Evolutionary conservation across 2,888 invertebrate genomes (phyloP), one percentile per base, ranked within the genome.

Genomic region (Lithosia quadra): DNA sequence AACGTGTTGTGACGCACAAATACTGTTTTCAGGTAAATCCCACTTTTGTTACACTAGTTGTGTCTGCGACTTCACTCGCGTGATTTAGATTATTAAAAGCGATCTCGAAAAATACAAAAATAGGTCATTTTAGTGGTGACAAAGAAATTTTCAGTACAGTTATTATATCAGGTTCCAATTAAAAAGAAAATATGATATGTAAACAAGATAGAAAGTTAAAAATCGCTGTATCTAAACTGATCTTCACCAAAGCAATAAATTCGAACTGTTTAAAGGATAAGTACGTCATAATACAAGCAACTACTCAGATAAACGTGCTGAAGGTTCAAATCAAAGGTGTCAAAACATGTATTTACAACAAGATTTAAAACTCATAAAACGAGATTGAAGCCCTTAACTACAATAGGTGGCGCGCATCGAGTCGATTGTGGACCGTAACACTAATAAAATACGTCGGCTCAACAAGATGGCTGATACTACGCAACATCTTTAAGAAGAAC

Each of bases 401-500:
- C 77, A 74, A 83, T 76, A 77, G 72, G 71, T 75, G 75, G 74
- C 73, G 71, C 71, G 70, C 71, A 73, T 71, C 59, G 69, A 78
- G 78, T 81, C 81, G 84, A 85, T 81, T 83, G 81, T 68, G 55
- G 67, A 72, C 64, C 71, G 76, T 81, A 77, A 80, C 76, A 82
- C 71, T 71, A 82, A 81, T 82, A 81, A 78, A 81, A 78, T 78
- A 60, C 66, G 71, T 74, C 63, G 73, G 63, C 65, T 73, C 56
- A 72, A 67, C 67, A 68, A 43, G 58, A 34, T 49, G 55, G 62
- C 21, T 59, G 57, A 66, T 39, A 63, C 72, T 49, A 61, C 66
- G 80, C 62, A 69, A 64, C 63, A 53, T 55, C 69, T 57, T 33
- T 65, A 62, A 33, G 28, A 34, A 53, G 24, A 15, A 62, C 36